A percentile compares a stretch with the other conserved stretches of the same genome.
Evolutionary conservation across 1,140 invertebrate genomes (phyloP).

Genomic region (Drosophila baimaii): DNA sequence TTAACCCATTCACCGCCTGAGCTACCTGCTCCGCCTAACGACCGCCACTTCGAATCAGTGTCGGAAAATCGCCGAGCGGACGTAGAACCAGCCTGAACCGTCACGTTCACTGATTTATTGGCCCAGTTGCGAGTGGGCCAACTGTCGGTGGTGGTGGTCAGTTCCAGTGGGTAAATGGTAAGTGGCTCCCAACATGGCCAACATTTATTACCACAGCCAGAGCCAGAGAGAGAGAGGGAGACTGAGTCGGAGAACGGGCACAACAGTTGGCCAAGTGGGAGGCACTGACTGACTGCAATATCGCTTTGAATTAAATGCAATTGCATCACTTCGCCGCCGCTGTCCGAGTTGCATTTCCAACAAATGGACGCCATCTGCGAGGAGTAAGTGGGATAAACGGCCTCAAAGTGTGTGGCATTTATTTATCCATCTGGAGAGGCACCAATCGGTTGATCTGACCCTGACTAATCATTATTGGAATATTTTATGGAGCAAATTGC

Average conservation of each 20-base stretch:
- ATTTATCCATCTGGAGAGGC: conserved; percentile 13
- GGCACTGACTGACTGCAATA: conserved; percentile 25
- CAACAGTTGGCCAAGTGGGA: conserved; percentile 62
- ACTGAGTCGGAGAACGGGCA: conserved; percentile 22
- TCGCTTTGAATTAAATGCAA: conserved; percentile 58
- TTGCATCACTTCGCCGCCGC: conserved; percentile 52
- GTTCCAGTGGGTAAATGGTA: conserved; percentile 30
- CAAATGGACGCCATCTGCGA: conserved; percentile 36
- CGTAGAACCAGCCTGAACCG: conserved; percentile 24
- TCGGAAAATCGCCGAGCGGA: conserved; percentile 21
- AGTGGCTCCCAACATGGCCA: conserved; percentile 44
- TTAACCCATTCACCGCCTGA: conserved; percentile 7
- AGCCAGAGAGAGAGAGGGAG: neutral
- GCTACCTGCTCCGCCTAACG: conserved; percentile 23
- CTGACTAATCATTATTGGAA: conserved; percentile 22
- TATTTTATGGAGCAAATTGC: conserved; percentile 3
- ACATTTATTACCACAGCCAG: conserved; percentile 43
- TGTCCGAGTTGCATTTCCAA: conserved; percentile 37
- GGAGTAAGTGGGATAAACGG: conserved; percentile 31
- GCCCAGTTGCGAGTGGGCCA: conserved; percentile 73
- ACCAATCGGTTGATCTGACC: conserved; percentile 28
- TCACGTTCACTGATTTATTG: conserved; percentile 77
- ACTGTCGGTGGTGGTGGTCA: conserved; percentile 20
- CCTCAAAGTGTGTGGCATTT: conserved; percentile 19
- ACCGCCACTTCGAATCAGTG: conserved; percentile 11